Evolutionary conservation across 2,113 vertebrate species (phyloP), one percentile per base, ranked within the genome.

Genomic region (Cyphomyrus discorhynchus): DNA sequence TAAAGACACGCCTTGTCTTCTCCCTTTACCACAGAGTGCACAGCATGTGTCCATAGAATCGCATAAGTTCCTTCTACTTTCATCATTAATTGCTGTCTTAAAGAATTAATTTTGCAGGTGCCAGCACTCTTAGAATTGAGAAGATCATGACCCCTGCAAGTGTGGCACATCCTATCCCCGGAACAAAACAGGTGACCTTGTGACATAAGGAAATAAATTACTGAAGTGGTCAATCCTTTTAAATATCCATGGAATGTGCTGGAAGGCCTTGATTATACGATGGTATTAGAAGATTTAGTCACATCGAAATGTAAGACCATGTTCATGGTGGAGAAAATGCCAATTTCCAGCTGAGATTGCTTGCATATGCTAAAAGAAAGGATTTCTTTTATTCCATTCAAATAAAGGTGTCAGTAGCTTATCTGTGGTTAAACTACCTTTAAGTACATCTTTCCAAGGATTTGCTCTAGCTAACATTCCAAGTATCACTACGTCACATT

Each of bases 21-120:
- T 89, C 35, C 27, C 19, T 5, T 53, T 3, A 46, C 80, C 89
- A 58, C 46, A 88, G 53, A 62, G 35, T 27, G 49, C 19, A 42
- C 13, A 27, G 21, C 17, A 56, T 46, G 39, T 35, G 58, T 84
- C 80, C 9, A 11, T 42, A 83, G 46, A 82, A 82, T 53, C 74
- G 5, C 11, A 7, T 42, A 82, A 77, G 31, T 49, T 89, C 24
- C 77, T 84, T 83, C n/a, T 45, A 31, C 88, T 2, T 89, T 83
- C 46, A 83, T 46, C 77, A 8, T 27, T 89, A 35, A 58, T 83
- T 83, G 77, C 21, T 21, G 56, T 52, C 77, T 84, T 56, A 8
- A 17, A 86, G 39, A 24, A 87, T 52, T 93, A 92, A 94, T 92
- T 66, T 88, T 88, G 52, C 94, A 94, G 93, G 92, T 94, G 92